Evolutionary conservation across 2,113 vertebrate genomes (phyloP).

Genomic region (Petrocephalus zakoni): DNA sequence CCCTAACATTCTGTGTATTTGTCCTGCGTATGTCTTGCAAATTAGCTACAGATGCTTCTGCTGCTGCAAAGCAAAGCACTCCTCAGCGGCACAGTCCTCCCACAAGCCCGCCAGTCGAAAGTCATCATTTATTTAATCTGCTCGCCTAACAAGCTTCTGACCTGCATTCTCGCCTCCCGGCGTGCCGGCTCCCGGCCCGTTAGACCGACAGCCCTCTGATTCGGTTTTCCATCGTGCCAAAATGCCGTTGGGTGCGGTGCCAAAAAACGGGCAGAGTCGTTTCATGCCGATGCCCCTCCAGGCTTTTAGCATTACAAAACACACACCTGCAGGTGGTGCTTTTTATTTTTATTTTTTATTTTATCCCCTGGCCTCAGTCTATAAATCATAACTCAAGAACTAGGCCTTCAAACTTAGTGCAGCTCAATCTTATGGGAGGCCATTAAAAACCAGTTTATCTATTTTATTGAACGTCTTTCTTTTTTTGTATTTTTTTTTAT

Average conservation of each 20-base stretch:
- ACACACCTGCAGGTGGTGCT: constrained; percentile 3
- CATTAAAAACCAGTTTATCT: background rate
- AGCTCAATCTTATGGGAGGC: background rate
- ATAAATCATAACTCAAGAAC: background rate
- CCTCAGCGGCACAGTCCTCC: constrained; percentile 54
- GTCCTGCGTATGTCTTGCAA: constrained; percentile 58
- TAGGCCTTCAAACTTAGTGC: background rate
- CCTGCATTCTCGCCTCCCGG: constrained; percentile 63
- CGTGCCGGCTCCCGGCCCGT: constrained; percentile 43
- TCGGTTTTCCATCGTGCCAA: constrained; percentile 57
- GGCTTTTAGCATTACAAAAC: background rate
- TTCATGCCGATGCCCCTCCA: background rate
- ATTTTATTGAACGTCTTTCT: background rate
- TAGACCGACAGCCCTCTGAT: constrained; percentile 49
- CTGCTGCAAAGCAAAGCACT: constrained; percentile 58
- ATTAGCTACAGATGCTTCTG: constrained; percentile 61
- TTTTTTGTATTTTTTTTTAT: constrained; percentile 40
- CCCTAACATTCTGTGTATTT: constrained; percentile 39
- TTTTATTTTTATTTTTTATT: background rate
- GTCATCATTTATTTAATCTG: constrained; percentile 77
- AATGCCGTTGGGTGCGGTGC: constrained; percentile 54
- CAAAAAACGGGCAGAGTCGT: constrained; percentile 46
- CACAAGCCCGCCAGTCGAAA: constrained; percentile 59
- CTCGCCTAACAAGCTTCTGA: constrained; percentile 67
- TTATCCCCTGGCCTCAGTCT: background rate